A percentile compares a stretch with the other conserved stretches of the same genome.
These are phyloP conservation scores for Nomada hirtipes DNA, from an alignment of 2,888 invertebrate species.

Conservation along the genomic window DNA sequence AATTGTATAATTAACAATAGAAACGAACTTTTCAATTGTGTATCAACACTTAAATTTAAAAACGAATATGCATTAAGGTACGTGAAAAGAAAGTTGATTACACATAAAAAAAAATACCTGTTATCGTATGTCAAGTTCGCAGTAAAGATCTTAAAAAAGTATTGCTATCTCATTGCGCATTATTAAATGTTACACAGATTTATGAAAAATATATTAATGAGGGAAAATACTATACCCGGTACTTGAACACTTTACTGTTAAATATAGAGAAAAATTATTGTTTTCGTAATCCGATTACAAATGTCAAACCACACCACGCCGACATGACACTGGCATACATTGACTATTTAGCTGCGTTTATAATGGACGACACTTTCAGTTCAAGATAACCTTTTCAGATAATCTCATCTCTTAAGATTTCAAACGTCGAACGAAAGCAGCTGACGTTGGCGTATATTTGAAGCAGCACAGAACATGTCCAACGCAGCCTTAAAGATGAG, in stretches of 20 bases:
- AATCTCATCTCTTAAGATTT: neutral
- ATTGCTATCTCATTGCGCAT: neutral
- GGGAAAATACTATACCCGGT: neutral
- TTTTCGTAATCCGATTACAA: neutral
- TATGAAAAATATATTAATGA: neutral
- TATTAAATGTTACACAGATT: neutral
- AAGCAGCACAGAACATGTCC: neutral
- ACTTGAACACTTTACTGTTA: neutral
- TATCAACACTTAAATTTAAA: no score
- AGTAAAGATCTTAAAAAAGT: neutral
- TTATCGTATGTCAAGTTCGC: neutral
- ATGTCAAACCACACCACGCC: neutral
- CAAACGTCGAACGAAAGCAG: neutral
- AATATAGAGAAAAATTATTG: neutral
- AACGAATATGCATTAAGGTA: no score
- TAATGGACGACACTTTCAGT: neutral
- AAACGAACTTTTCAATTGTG: neutral
- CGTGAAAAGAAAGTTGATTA: neutral
- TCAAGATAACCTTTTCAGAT: neutral
- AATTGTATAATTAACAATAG: neutral
- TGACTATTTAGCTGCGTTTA: slow-evolving; percentile 9
- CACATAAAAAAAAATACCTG: slow-evolving; percentile 5
- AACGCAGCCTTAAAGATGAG: slow-evolving; percentile 27
- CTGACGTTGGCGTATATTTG: neutral
- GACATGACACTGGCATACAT: neutral